Evolutionary conservation across 2,113 vertebrate species (phyloP).

Genomic region (Ellobius talpinus): DNA sequence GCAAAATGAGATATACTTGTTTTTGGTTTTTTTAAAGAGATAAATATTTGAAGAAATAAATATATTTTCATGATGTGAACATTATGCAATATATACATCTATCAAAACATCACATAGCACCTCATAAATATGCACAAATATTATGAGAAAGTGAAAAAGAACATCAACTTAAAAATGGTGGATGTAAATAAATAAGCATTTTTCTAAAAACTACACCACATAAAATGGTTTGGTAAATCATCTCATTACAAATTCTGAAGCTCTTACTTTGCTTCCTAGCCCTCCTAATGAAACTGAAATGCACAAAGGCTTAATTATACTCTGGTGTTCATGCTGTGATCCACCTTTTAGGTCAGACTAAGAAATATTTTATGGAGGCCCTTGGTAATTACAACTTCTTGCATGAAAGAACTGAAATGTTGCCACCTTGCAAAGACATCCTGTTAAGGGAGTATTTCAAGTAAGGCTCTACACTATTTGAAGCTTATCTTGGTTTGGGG

Average conservation of each 20-base stretch:
- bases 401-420: conserved; percentile 64
- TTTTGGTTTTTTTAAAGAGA: not conserved
- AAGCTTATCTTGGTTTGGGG: conserved; percentile 35
- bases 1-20: not conserved
- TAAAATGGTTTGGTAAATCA: not conserved
- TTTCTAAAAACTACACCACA: conserved; percentile 13
- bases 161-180: conserved; percentile 15
- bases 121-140: not conserved
- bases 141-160: conserved; percentile 5
- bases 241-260: conserved; percentile 49
- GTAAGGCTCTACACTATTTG: conserved; percentile 29
- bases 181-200: conserved; percentile 11
- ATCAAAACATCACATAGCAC: not conserved
- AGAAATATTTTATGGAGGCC: conserved; percentile 45
- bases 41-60: not conserved
- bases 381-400: conserved; percentile 70
- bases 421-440: conserved; percentile 11
- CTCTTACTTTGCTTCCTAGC: conserved; percentile 30
- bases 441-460: conserved; percentile 12
- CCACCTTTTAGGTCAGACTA: conserved; percentile 57
- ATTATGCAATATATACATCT: not conserved
- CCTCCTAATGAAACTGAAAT: conserved; percentile 47
- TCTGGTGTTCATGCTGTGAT: conserved; percentile 59
- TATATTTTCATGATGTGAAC: not conserved
- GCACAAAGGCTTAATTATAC: conserved; percentile 57